Percentiles rank a stretch among this genome's conserved stretches.
phyloP scores from a whole-genome alignment of 1,140 invertebrate species.

The Anoplophora glabripennis region DNA sequence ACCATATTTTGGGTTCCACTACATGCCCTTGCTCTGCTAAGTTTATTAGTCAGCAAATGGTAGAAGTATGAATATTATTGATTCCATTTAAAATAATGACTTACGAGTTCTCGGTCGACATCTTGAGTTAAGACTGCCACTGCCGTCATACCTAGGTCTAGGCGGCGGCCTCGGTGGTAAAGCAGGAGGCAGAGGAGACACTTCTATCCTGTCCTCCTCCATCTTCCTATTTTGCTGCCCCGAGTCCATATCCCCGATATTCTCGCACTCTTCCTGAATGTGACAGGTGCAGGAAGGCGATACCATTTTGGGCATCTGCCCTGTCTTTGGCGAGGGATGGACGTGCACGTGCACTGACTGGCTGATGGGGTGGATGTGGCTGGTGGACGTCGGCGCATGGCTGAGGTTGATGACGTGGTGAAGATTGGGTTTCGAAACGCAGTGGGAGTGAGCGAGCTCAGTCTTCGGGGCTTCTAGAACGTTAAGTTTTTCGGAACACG shows the following conservation, averaged over 20 bases:
- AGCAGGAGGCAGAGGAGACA: constrained; percentile 47
- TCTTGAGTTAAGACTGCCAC: constrained; percentile 36
- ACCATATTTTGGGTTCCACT: too few species aligned
- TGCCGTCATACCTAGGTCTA: constrained; percentile 42
- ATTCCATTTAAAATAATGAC: too few species aligned
- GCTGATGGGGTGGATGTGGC: constrained; percentile 28
- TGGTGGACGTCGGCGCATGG: constrained; percentile 25
- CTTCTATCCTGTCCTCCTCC: constrained; percentile 47
- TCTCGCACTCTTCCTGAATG: constrained; percentile 29
- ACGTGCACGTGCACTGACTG: constrained; percentile 28
- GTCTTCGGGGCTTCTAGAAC: constrained; percentile 27
- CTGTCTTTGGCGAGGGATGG: constrained; percentile 35
- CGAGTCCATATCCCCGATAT: constrained; percentile 23
- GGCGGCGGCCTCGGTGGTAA: constrained; percentile 48
- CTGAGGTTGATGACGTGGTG: constrained; percentile 26
- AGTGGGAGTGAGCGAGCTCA: constrained; percentile 21
- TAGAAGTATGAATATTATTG: too few species aligned
- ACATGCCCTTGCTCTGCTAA: too few species aligned
- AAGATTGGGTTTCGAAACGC: constrained; percentile 8
- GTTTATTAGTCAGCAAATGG: too few species aligned
- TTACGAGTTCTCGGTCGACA: constrained; percentile 24
- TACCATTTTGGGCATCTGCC: constrained; percentile 20
- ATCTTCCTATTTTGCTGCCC: constrained; percentile 33
- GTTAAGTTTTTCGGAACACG: constrained; percentile 28
- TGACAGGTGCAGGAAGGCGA: constrained; percentile 35